Conservation (phyloP, 1,140 invertebrate genomes). For the Euwallacea similis region DNA sequence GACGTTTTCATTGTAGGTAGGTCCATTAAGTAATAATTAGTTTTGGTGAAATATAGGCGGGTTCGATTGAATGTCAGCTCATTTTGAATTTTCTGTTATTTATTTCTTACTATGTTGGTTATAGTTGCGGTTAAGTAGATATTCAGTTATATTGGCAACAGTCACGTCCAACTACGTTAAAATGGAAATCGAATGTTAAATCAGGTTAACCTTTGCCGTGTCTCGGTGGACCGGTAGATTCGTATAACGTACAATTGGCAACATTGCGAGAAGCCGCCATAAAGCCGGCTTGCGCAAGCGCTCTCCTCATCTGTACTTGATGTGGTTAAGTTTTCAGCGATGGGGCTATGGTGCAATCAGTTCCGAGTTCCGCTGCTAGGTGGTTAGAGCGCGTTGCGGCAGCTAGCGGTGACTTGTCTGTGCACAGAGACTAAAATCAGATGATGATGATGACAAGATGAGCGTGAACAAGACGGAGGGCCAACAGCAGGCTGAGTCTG, state of each 20-base stretch:
- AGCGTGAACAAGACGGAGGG: slow-evolving; percentile 42
- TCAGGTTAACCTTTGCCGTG: slow-evolving; percentile 35
- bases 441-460: slow-evolving; percentile 45
- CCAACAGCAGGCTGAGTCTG: slow-evolving; percentile 31
- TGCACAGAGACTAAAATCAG: slow-evolving; percentile 32
- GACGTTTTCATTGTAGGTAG: too few species aligned
- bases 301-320: slow-evolving; percentile 29
- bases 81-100: too few species aligned
- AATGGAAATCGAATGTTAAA: slow-evolving; percentile 37
- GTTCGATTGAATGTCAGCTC: too few species aligned
- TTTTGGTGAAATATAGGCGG: too few species aligned
- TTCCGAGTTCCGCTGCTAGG: slow-evolving; percentile 39
- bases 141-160: background rate
- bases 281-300: slow-evolving; percentile 32
- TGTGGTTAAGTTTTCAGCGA: slow-evolving; percentile 22
- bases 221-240: slow-evolving; percentile 24
- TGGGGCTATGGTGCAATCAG: slow-evolving; percentile 24
- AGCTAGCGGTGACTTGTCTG: slow-evolving; percentile 24
- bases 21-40: too few species aligned
- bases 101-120: too few species aligned
- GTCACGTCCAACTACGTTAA: slow-evolving; percentile 7
- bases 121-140: too few species aligned
- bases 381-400: slow-evolving; percentile 34
- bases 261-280: slow-evolving; percentile 23
- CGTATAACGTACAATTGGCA: slow-evolving; percentile 20